A percentile compares a stretch with the other conserved stretches of the same genome.
These are phyloP conservation scores for Anarhynchus alexandrinus DNA, from an alignment of 2,113 vertebrate genomes.

Conservation along the genomic window DNA sequence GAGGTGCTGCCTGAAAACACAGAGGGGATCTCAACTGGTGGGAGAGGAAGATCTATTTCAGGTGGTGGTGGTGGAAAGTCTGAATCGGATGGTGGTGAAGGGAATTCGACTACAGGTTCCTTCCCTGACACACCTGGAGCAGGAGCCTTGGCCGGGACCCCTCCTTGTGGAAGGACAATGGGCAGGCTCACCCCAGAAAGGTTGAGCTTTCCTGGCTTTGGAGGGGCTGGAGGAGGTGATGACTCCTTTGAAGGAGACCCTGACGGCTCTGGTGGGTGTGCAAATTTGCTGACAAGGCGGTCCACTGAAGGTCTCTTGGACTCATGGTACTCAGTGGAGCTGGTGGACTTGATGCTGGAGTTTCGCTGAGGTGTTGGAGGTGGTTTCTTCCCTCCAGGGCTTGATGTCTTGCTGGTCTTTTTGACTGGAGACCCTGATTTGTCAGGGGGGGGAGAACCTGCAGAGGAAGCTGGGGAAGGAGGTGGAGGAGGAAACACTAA, in stretches of 20 bases:
- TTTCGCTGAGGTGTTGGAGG: constrained; percentile 91
- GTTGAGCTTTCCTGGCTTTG: constrained; percentile 93
- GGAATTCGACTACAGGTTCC: constrained; percentile 79
- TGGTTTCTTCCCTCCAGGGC: constrained; percentile 82
- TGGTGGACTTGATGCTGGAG: constrained; percentile 84
- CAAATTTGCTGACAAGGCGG: constrained; percentile 90
- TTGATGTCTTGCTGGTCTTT: constrained; percentile 79
- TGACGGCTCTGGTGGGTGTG: constrained; percentile 70
- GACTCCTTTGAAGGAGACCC: constrained; percentile 83
- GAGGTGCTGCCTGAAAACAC: constrained; percentile 76
- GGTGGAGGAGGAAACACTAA: constrained; percentile 82
- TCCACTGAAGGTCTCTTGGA: constrained; percentile 85
- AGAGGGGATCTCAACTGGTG: constrained; percentile 73
- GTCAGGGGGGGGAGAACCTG: constrained; percentile 74
- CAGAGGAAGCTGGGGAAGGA: constrained; percentile 75
- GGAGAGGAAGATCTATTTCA: constrained; percentile 86
- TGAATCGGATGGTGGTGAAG: constrained; percentile 86
- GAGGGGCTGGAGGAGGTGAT: constrained; percentile 82
- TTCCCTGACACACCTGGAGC: constrained; percentile 60
- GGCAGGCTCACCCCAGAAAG: constrained; percentile 83
- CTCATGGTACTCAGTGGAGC: constrained; percentile 81
- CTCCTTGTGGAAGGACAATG: constrained; percentile 77
- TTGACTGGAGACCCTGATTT: constrained; percentile 79
- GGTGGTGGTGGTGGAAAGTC: constrained; percentile 90
- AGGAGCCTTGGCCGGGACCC: constrained; percentile 24